A percentile compares a stretch with the other conserved stretches of the same genome.
Evolutionary conservation across 2,888 invertebrate genomes (phyloP).

Genomic region (Chymomyza amoena): DNA sequence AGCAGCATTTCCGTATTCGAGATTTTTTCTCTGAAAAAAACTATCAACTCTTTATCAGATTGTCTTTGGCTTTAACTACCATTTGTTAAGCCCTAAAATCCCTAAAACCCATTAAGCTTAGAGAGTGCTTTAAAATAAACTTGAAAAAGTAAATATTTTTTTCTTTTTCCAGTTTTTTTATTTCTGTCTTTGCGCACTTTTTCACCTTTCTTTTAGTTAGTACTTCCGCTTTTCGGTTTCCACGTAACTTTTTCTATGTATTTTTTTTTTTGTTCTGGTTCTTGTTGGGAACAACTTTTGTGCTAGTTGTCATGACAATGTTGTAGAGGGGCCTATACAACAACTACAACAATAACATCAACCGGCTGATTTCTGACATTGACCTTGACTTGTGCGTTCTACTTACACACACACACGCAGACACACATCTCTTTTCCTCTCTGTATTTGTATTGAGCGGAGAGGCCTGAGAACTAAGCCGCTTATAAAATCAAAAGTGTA

Average conservation of each 20-base stretch:
- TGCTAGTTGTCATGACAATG: background rate
- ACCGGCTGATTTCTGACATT: background rate
- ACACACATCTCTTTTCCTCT: too few species aligned
- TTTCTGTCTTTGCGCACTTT: background rate
- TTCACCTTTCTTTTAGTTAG: background rate
- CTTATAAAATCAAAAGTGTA: slow-evolving; percentile 48
- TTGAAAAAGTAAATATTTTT: background rate
- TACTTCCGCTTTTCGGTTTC: background rate
- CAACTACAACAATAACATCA: too few species aligned
- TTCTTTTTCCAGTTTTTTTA: background rate
- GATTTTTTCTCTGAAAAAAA: too few species aligned
- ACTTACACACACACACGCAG: background rate
- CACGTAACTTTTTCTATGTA: background rate
- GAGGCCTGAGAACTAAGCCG: slow-evolving; percentile 27
- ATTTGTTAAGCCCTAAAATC: background rate
- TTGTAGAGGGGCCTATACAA: background rate
- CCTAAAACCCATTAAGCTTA: background rate
- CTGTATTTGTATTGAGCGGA: background rate
- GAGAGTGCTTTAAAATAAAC: background rate
- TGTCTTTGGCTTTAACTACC: background rate
- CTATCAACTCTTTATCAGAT: background rate
- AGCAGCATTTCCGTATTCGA: background rate
- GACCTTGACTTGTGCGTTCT: background rate
- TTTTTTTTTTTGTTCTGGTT: background rate
- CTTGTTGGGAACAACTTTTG: background rate